Evolutionary conservation across 2,113 vertebrate genomes (phyloP).

Genomic region (Leucopsar rothschildi): DNA sequence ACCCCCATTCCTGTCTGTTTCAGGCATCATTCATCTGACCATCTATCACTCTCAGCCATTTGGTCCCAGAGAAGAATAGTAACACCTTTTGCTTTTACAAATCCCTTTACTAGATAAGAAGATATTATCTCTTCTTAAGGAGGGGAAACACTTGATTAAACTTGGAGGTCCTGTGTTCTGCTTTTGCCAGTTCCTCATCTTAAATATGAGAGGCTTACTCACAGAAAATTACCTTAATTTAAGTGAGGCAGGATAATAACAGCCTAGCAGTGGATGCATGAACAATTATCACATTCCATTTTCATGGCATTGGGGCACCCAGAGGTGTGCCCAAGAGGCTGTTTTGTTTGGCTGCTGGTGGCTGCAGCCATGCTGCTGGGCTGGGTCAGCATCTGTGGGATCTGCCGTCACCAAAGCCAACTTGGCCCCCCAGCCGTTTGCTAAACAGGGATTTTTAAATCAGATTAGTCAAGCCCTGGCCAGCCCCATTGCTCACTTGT

Average conservation of each 20-base stretch:
- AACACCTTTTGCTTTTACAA: slow-evolving; percentile 42
- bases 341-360: neutral
- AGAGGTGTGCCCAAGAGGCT: neutral
- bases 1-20: neutral
- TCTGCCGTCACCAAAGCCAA: neutral
- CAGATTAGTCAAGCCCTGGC: neutral
- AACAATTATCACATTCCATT: neutral
- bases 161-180: neutral
- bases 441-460: neutral
- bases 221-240: neutral
- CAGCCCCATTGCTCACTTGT: neutral
- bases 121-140: neutral
- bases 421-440: neutral
- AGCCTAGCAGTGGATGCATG: neutral
- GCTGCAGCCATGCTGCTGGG: neutral
- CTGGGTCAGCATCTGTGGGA: neutral
- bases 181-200: neutral
- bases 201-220: neutral
- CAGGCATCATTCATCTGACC: neutral
- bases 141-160: neutral
- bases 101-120: slow-evolving; percentile 17
- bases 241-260: neutral
- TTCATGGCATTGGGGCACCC: neutral
- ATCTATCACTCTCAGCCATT: slow-evolving; percentile 29
- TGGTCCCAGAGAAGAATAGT: neutral